Conservation (phyloP, 2,797 vertebrate genomes). For the Enteromius thamalakanensis region DNA sequence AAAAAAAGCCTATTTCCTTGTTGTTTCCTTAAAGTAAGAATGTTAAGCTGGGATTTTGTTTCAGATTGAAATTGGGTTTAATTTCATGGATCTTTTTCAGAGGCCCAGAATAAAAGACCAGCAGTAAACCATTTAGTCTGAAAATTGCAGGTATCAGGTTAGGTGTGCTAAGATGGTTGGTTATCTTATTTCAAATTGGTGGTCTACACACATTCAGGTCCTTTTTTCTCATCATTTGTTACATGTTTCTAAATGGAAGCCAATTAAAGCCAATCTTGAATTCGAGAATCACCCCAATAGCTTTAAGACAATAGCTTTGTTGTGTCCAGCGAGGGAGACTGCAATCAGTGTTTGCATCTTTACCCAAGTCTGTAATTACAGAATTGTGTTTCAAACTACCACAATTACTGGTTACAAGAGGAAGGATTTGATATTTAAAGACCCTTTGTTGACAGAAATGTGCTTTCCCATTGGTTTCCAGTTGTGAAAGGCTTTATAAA, state of each 20-base stretch:
- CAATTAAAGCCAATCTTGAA: constrained; percentile 11
- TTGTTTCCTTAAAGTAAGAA: background rate
- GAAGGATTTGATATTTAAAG: constrained; percentile 49
- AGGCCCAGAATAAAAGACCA: background rate
- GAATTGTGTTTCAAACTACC: constrained; percentile 65
- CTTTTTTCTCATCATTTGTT: background rate
- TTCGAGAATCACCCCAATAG: background rate
- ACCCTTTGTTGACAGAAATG: constrained; percentile 37
- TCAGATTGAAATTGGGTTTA: background rate
- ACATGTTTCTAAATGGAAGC: background rate
- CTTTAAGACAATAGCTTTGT: constrained; percentile 25
- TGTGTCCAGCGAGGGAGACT: constrained; percentile 48
- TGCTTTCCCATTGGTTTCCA: constrained; percentile 13
- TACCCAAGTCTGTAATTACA: constrained; percentile 62
- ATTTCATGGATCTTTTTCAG: background rate
- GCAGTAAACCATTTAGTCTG: constrained; percentile 1
- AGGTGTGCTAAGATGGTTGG: background rate
- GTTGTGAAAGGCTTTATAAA: constrained; percentile 50
- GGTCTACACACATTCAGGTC: background rate
- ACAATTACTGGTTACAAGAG: constrained; percentile 52
- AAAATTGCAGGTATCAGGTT: constrained; percentile 15
- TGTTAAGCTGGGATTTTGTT: background rate
- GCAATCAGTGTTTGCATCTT: constrained; percentile 50
- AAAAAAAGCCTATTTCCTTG: constrained; percentile 24
- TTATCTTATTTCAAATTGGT: constrained; percentile 24